Percentiles rank a stretch among this genome's conserved stretches.
These are phyloP conservation scores for Polypedilum pembai DNA, from an alignment of 1,140 invertebrate species.

Conservation along the genomic window DNA sequence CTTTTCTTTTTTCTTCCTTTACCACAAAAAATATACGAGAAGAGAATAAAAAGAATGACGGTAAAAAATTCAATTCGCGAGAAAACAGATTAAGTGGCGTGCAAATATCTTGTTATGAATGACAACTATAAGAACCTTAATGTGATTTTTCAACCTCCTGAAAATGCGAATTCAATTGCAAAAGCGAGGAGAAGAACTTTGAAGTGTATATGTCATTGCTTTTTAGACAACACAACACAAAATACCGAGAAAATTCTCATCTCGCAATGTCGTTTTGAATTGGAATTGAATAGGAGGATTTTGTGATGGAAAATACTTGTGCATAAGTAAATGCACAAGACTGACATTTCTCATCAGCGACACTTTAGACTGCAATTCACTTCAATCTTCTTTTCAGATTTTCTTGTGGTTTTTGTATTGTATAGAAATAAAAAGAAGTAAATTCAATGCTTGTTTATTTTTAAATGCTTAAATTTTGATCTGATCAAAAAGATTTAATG, in stretches of 20 bases:
- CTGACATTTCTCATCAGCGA: conserved; percentile 8
- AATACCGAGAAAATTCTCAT: neutral
- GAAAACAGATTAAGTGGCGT: conserved; percentile 22
- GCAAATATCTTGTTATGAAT: conserved; percentile 25
- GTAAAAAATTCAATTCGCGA: conserved; percentile 21
- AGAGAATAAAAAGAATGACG: neutral
- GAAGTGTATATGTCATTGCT: neutral
- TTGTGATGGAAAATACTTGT: conserved; percentile 1
- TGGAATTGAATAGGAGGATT: neutral
- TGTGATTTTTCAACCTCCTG: neutral
- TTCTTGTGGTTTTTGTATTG: too few relatives aligned
- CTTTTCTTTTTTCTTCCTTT: neutral
- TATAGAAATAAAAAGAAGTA: too few relatives aligned
- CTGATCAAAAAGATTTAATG: too few relatives aligned
- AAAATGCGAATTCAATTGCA: conserved; percentile 15
- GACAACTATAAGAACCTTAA: conserved; percentile 26
- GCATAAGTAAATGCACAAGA: conserved; percentile 7
- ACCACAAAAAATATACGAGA: neutral
- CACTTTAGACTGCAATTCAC: neutral
- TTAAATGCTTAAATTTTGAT: too few relatives aligned
- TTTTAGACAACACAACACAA: neutral
- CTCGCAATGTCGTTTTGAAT: neutral
- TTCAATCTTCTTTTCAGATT: neutral
- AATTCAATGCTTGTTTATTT: too few relatives aligned
- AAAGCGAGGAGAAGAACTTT: neutral